Conservation (phyloP, 2,113 vertebrate species). For the Eupsittula cactorum region DNA sequence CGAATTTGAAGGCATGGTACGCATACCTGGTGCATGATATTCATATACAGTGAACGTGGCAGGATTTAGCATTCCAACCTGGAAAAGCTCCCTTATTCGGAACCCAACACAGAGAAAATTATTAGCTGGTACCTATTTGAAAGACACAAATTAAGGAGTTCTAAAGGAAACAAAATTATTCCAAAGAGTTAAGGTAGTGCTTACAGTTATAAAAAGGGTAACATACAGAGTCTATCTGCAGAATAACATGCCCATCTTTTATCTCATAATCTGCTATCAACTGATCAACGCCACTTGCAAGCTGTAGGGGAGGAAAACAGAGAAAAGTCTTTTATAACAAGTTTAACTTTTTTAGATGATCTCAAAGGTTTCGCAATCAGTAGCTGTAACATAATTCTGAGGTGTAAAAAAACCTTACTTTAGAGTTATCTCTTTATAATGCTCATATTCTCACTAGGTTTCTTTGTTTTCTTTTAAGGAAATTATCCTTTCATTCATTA, state of each 20-base stretch:
- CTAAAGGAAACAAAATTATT: neutral
- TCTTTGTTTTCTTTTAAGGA: neutral
- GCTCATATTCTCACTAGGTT: neutral
- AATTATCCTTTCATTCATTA: neutral
- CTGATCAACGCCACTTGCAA: conserved; percentile 77
- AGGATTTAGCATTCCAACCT: conserved; percentile 75
- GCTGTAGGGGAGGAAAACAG: conserved; percentile 71
- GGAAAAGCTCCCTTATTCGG: conserved; percentile 78
- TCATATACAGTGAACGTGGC: conserved; percentile 84
- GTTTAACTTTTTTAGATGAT: neutral
- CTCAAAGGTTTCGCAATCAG: neutral
- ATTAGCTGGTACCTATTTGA: conserved; percentile 77
- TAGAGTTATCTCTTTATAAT: neutral
- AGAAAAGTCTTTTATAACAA: neutral
- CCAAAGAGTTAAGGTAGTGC: neutral
- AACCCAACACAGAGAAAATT: conserved; percentile 80
- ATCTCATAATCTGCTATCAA: conserved; percentile 82
- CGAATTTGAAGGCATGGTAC: neutral
- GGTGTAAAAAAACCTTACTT: neutral
- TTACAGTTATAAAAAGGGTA: neutral
- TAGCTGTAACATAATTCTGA: neutral
- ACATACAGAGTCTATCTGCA: conserved; percentile 85
- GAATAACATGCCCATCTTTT: conserved; percentile 78
- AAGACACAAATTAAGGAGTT: neutral
- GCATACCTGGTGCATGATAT: conserved; percentile 79